A percentile compares a stretch with the other conserved stretches of the same genome.
phyloP scores from a whole-genome alignment of 2,888 invertebrate species.

The Hypolimnas misippus region DNA sequence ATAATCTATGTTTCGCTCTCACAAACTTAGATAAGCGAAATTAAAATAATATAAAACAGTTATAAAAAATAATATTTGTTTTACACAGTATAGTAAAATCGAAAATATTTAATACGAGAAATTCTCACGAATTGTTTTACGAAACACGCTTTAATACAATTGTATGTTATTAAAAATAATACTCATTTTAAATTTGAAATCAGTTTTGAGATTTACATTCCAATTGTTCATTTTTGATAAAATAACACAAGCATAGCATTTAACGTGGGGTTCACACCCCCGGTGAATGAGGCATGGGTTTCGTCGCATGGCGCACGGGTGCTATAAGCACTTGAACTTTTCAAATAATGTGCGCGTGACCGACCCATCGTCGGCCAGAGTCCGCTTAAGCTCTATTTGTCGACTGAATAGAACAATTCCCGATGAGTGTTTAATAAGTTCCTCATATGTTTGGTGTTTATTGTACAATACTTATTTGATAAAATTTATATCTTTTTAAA shows the following conservation, averaged over 20 bases:
- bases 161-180: slow-evolving; percentile 46
- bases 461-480: slow-evolving; percentile 23
- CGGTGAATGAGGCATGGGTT: slow-evolving; percentile 15
- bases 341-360: slow-evolving; percentile 70
- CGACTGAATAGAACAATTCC: slow-evolving; percentile 51
- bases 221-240: slow-evolving; percentile 64
- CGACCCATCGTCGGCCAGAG: slow-evolving; percentile 51
- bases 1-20: too few species aligned
- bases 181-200: slow-evolving; percentile 59
- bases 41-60: not conserved
- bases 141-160: slow-evolving; percentile 24
- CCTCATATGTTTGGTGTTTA: slow-evolving; percentile 35
- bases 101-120: slow-evolving; percentile 30
- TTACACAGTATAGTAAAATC: not conserved
- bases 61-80: too few species aligned
- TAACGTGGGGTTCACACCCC: slow-evolving; percentile 52
- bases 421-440: slow-evolving; percentile 48
- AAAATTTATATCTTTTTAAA: slow-evolving; percentile 8
- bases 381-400: slow-evolving; percentile 52
- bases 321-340: slow-evolving; percentile 63
- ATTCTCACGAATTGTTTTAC: slow-evolving; percentile 30
- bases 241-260: slow-evolving; percentile 65
- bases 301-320: too few species aligned
- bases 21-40: too few species aligned
- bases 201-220: slow-evolving; percentile 50